Percentiles rank a stretch among this genome's conserved stretches.
Conservation (phyloP, 1,140 invertebrate genomes). For the Plectrocnemia conspersa region DNA sequence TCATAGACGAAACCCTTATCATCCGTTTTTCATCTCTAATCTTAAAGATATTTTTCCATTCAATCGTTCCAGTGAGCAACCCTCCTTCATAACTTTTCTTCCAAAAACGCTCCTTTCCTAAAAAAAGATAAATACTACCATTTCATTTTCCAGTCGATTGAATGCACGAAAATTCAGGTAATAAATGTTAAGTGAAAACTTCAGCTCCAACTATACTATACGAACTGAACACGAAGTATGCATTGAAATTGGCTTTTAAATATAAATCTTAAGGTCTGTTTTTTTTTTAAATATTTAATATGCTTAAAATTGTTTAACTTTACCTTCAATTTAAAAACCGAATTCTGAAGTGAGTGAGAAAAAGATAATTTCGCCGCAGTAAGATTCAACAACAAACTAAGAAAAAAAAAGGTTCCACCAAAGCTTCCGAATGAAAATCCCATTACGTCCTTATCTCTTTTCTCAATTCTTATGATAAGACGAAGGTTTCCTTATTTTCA, state of each 20-base stretch:
- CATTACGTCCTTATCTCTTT: slow-evolving; percentile 33
- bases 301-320: too few relatives aligned
- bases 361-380: slow-evolving; percentile 27
- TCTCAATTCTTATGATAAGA: slow-evolving; percentile 34
- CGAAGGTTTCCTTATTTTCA: slow-evolving; percentile 31
- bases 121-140: slow-evolving; percentile 23
- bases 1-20: slow-evolving; percentile 16
- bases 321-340: too few relatives aligned
- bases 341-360: slow-evolving; percentile 17
- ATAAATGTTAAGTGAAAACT: slow-evolving; percentile 14
- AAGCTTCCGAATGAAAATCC: slow-evolving; percentile 33
- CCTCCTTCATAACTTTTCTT: slow-evolving; percentile 10
- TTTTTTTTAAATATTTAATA: too few relatives aligned
- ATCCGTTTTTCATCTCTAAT: slow-evolving; percentile 18
- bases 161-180: slow-evolving; percentile 19
- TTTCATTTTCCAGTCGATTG: slow-evolving; percentile 25
- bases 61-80: slow-evolving; percentile 5
- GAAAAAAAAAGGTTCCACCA: slow-evolving; percentile 22
- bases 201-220: too few relatives aligned
- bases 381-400: slow-evolving; percentile 10
- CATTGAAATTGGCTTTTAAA: too few relatives aligned
- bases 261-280: too few relatives aligned
- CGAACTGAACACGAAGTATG: too few relatives aligned
- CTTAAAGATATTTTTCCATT: slow-evolving; percentile 16
- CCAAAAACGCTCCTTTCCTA: slow-evolving; percentile 6